Evolutionary conservation across 2,888 invertebrate species (phyloP).

Genomic region (Tanypteryx hageni): DNA sequence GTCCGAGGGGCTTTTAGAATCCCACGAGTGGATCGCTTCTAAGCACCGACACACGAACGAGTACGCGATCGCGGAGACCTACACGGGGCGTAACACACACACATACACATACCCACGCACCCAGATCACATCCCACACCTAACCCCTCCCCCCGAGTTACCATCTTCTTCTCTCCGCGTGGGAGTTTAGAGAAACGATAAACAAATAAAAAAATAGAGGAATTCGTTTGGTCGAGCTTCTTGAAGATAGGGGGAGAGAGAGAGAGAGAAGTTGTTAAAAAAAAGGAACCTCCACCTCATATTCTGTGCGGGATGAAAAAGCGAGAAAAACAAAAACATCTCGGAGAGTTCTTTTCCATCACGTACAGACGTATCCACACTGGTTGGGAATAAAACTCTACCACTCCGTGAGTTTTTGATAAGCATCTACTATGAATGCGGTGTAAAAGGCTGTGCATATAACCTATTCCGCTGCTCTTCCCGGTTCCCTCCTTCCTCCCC

Average conservation of each 20-base stretch:
- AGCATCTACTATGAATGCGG: constrained; percentile 51
- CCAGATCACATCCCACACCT: not conserved
- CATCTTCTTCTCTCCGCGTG: not conserved
- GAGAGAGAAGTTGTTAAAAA: not conserved
- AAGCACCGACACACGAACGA: not conserved
- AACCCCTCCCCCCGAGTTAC: not conserved
- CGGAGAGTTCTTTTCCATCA: not conserved
- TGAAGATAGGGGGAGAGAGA: not conserved
- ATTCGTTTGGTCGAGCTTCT: not conserved
- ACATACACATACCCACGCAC: not conserved
- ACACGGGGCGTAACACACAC: not conserved
- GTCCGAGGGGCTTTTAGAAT: constrained; percentile 18
- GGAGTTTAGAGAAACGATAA: not conserved
- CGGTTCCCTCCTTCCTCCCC: not conserved
- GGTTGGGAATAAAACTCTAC: too few species aligned
- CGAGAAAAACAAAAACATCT: not conserved
- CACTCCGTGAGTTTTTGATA: constrained; percentile 36
- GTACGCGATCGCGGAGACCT: not conserved
- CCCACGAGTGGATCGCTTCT: not conserved
- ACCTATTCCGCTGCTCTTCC: constrained; percentile 23
- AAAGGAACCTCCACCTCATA: not conserved
- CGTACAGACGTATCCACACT: not conserved
- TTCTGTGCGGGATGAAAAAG: not conserved
- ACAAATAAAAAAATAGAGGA: not conserved
- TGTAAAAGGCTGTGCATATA: constrained; percentile 46